Base-by-base conservation (phyloP, 2,113 vertebrate species). In the Progne subis region DNA sequence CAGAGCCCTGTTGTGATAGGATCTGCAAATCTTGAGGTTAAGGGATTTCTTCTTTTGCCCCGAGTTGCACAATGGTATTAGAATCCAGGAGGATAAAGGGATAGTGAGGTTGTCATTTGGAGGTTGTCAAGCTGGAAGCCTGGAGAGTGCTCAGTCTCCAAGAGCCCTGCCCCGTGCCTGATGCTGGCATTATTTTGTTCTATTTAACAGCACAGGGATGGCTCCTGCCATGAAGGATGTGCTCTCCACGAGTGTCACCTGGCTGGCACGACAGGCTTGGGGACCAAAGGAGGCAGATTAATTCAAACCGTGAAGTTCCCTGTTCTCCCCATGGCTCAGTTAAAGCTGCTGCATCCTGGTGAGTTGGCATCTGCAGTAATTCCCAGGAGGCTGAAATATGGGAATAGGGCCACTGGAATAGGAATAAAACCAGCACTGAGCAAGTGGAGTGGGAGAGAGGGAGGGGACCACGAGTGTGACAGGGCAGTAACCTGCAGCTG, bases 161-260 rank as follows among this genome's bases (percentile, higher is more conserved):
- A 14, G 21, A 50, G 65, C 31, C 25, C 32, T 16, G 47, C 18
- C 32, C 13, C 0, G 0, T 77, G n/a, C n/a, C 60, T 1, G 6
- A 18, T 9, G 20, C 2, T 46, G 26, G 34, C 18, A 5, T 50
- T 14, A 6, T 79, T 82, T 31, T 11, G 16, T 20, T 68, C 24
- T 14, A 3, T n/a, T 44, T 37, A 39, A 41, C 10, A 21, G 65
- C 52, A 29, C 24, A 43, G 15, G 52, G 44, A 29, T 46, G n/a
- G 19, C 44, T 88, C 34, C 47, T 59, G 34, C 57, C 59, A 50
- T 46, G 49, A 65, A 37, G 25, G 50, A 9, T 1, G 5, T 43
- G 57, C 3, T 52, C 24, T 49, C 44, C 18, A 7, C 0, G 0
- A 5, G 5, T 11, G 50, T 25, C 18, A 63, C 43, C 19, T 70